Evolutionary conservation across 2,888 invertebrate genomes (phyloP), one percentile per base, ranked within the genome.

Genomic region (Cacoxenus indagator): DNA sequence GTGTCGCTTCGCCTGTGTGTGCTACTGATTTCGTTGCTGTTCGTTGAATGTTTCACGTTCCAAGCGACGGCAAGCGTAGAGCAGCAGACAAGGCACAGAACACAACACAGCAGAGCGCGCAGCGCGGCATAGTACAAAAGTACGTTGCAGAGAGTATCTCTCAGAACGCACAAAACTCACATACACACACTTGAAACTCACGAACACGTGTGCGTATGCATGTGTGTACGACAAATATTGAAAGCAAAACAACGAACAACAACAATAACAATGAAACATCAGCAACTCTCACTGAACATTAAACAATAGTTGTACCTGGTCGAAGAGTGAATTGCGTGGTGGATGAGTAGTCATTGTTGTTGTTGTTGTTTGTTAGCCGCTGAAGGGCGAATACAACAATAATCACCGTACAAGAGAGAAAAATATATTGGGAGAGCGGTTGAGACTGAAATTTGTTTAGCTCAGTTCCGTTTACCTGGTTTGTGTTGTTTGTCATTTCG

Each of bases 31-130:
- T 29, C 29, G 54, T 55, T 74, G 66, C 73, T 75, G 66, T 75
- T 72, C 65, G 62, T 69, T 29, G 68, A 73, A 84, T 85, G 84
- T 85, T 84, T 81, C 82, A 78, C 84, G 79, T 81, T 81, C 79
- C 82, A 84, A 81, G 84, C 84, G 77, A 84, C 84, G 76, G 78
- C 74, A 66, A 59, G 70, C 65, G 54, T 43, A 45, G 67, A 67
- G 66, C 64, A 67, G 84, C 85, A 81, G 11, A 70, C 70, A 69
- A 57, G 67, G 73, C 65, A 71, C 59, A 65, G 48, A 70, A 62
- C 37, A 54, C 55, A 62, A 14, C 26, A 55, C 66, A 27, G 27
- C 17, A 31, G 57, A 27, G 29, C 29, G 51, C 26, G 51, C 61
- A 46, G 24, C 24, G 55, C 24, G n/a, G n/a, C n/a, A n/a, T n/a